Evolutionary conservation across 2,113 vertebrate genomes (phyloP).

Genomic region (Colistium nudipinnis): DNA sequence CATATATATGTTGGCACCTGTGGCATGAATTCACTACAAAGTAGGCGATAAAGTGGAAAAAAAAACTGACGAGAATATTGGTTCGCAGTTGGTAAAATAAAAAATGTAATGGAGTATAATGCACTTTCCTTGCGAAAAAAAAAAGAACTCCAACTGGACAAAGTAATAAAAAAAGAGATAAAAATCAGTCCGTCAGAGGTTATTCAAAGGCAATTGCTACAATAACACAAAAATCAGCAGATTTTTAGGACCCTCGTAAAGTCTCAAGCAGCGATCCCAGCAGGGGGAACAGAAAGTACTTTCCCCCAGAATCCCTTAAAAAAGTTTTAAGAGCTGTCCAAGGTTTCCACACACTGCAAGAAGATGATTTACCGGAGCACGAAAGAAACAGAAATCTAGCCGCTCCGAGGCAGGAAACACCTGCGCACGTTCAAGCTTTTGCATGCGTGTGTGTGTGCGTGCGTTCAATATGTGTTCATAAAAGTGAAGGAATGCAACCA

Average conservation of each 20-base stretch:
- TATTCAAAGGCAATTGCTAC: not conserved
- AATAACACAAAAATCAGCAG: constrained; percentile 17
- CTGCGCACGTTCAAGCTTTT: constrained; percentile 6
- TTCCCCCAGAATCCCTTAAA: constrained; percentile 13
- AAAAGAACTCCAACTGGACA: not conserved
- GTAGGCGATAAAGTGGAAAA: not conserved
- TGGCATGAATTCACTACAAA: not conserved
- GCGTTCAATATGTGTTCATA: not conserved
- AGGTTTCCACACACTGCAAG: constrained; percentile 18
- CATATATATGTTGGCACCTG: not conserved
- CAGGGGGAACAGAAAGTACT: constrained; percentile 5
- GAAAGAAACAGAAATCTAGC: constrained; percentile 34
- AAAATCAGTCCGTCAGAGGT: constrained; percentile 8
- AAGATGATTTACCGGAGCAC: constrained; percentile 34
- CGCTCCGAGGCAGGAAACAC: constrained; percentile 42
- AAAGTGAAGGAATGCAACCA: constrained; percentile 3
- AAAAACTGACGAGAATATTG: too few relatives aligned
- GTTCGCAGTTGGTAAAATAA: not conserved
- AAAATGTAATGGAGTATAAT: not conserved
- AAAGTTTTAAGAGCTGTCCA: constrained; percentile 22
- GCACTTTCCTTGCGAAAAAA: not conserved
- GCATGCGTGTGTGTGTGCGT: not conserved
- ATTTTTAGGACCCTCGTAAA: constrained; percentile 13
- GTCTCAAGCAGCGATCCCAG: not conserved
- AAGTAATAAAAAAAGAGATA: not conserved